A percentile compares a stretch with the other conserved stretches of the same genome.
These are phyloP conservation scores for Apeira syringaria DNA, from an alignment of 2,888 invertebrate genomes.

Conservation along the genomic window DNA sequence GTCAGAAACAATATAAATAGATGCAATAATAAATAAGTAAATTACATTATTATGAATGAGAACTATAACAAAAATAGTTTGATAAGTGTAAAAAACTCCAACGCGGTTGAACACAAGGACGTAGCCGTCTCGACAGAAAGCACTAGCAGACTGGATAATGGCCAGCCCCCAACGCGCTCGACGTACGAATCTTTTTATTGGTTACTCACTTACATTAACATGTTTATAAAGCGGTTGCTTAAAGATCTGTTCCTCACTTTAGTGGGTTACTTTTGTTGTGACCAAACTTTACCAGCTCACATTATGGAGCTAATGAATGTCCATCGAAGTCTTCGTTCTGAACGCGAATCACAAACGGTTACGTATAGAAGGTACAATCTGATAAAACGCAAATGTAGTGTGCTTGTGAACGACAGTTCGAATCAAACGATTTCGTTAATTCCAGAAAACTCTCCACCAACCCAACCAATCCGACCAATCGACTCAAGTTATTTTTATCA, in stretches of 20 bases:
- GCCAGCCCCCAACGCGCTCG: conserved; percentile 38
- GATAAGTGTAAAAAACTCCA: conserved; percentile 45
- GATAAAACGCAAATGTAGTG: conserved; percentile 39
- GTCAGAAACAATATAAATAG: no score
- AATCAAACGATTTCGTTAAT: conserved; percentile 49
- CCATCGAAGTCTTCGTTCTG: conserved; percentile 47
- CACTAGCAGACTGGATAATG: conserved; percentile 42
- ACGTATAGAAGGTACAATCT: conserved; percentile 54
- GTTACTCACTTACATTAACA: conserved; percentile 56
- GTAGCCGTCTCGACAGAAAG: conserved; percentile 36
- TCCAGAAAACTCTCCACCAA: conserved; percentile 42
- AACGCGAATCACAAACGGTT: conserved; percentile 48
- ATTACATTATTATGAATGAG: conserved; percentile 47
- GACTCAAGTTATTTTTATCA: conserved; percentile 28
- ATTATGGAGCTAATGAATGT: conserved; percentile 54
- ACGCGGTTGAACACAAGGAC: conserved; percentile 35
- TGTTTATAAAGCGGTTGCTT: conserved; percentile 56
- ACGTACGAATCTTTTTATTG: conserved; percentile 67
- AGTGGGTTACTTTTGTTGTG: conserved; percentile 47
- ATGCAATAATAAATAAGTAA: no score
- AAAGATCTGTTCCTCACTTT: conserved; percentile 54
- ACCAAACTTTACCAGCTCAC: conserved; percentile 53
- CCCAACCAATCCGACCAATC: conserved; percentile 20
- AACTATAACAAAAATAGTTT: conserved; percentile 39
- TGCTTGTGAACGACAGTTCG: conserved; percentile 36